Conservation (phyloP, 2,888 invertebrate species). For the Dione vanillae region DNA sequence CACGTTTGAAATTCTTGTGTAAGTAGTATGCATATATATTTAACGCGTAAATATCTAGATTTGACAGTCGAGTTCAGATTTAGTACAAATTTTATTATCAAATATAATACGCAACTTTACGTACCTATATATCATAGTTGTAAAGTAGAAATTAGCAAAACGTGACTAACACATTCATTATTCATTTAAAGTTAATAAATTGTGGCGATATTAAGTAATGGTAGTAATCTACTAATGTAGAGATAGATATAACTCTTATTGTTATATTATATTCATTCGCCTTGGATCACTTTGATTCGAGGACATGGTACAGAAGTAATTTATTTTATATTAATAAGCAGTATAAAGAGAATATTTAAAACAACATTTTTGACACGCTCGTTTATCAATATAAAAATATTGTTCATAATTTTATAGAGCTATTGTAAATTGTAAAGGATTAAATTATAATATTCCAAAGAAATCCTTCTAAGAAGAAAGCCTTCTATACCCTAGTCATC, state of each 20-base stretch:
- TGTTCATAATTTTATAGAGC: neutral
- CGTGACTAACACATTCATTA: conserved; percentile 45
- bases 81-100: conserved; percentile 37
- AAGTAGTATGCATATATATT: neutral
- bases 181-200: conserved; percentile 45
- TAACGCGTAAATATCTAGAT: conserved; percentile 13
- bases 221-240: conserved; percentile 33
- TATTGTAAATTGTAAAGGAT: neutral
- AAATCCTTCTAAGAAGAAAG: too few species aligned
- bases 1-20: conserved; percentile 10
- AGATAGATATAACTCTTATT: conserved; percentile 29
- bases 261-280: conserved; percentile 20
- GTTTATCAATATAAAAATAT: neutral
- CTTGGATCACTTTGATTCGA: conserved; percentile 14
- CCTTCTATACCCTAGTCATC: neutral
- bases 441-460: neutral
- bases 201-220: conserved; percentile 38
- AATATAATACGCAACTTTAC: conserved; percentile 42
- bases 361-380: neutral
- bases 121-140: conserved; percentile 42
- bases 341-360: neutral
- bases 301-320: conserved; percentile 3
- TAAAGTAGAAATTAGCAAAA: conserved; percentile 44
- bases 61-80: neutral
- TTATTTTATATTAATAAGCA: neutral